Evolutionary conservation across 2,888 invertebrate species (phyloP), one percentile per base, ranked within the genome.

Genomic region (Alviniconcha strummeri): DNA sequence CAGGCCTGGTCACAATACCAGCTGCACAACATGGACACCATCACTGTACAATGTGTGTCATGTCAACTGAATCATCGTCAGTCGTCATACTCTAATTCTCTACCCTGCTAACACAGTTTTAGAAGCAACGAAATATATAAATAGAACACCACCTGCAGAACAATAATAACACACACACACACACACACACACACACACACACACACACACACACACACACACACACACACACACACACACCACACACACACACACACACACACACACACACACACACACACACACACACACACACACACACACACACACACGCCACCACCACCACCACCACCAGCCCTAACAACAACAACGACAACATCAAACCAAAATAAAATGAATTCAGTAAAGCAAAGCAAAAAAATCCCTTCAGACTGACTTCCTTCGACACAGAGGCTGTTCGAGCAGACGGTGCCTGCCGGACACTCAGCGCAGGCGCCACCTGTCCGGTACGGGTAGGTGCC

Each of bases 391-490:
- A 36, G 0, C 36, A 36, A 36, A 36, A 36, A 36, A 36, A 36
- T 36, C 36, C 36, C 36, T 36, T 36, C 36, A 36, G 36, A 75
- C 75, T 75, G 5, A 75, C 64, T 15, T 56, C 69, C 67, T 55
- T 54, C 69, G n/a, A 36, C 77, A 56, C 84, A 84, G 4, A 84
- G 77, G 19, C 76, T 60, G 5, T 84, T 36, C 13, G 77, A 54
- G 64, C 84, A 84, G 36, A 17, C 36, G 5, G 84, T 84, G 15
- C 71, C 81, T 15, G 13, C 8, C 6, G 84, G 84, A 77, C 84
- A 84, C n/a, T 52, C 55, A 55, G 77, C 54, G 72, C 84, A 84
- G 15, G 81, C 19, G 17, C 67, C 57, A n/a, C 84, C 84, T 11
- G 69, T 56, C 54, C 57, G 72, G 72, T 81, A 84, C 4, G 84